Evolutionary conservation across 2,888 invertebrate species (phyloP), one percentile per base, ranked within the genome.

Genomic region (Drosophila basisetae): DNA sequence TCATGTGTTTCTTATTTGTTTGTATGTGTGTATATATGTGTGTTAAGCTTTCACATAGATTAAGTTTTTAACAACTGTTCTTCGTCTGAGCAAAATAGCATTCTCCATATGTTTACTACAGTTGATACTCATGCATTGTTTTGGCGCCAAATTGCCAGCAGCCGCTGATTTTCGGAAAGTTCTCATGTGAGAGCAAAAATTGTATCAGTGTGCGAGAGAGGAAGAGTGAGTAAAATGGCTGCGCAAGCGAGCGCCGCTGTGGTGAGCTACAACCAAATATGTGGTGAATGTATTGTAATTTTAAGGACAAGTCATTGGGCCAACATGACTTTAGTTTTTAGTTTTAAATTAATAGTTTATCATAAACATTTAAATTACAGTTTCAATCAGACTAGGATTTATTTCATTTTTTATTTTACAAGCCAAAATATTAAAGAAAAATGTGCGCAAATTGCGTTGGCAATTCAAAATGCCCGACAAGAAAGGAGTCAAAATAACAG

Each of bases 81-180:
- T 22, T 16, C 22, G 7, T 22, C 18, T 50, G 18, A 11, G 28
- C 25, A 16, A 13, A 18, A 49, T 16, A 18, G 18, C 28, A 30
- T 52, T 39, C 13, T n/a, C 28, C 11, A 28, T 56, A 39, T 39
- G 37, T 22, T 69, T 63, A 47, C 35, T 35, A 11, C 33, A 25
- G 28, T 28, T 10, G 5, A 10, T 7, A 25, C 50, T 28, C 28
- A 9, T 52, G 22, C 55, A 47, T 62, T 71, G 59, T 71, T 84
- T 89, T 84, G 82, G 84, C 84, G 78, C 78, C 62, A 67, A 84
- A 68, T 68, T 77, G 56, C 52, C 66, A 58, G 22, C 37, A 33
- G 16, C 47, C 49, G 50, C 10, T 28, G 65, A 43, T 52, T 18
- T 53, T 47, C 25, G 10, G 7, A 68, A 68, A 73, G 68, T 39